Percentiles rank a stretch among this genome's conserved stretches.
Conservation (phyloP, 2,888 invertebrate species). For the Cephonodes hylas region DNA sequence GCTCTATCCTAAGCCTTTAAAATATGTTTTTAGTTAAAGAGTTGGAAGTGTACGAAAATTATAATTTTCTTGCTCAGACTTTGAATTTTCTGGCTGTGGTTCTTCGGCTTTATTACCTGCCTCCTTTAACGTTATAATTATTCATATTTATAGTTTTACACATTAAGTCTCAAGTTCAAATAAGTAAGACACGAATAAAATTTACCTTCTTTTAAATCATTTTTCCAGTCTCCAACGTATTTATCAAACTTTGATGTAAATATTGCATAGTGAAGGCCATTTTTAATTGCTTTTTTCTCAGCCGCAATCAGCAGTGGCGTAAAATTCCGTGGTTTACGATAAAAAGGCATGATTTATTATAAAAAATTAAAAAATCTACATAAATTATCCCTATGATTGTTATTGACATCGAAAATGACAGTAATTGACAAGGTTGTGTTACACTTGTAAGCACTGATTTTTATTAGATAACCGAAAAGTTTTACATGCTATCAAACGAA, state of each 20-base stretch:
- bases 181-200: no score
- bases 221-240: constrained; percentile 83
- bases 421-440: background rate
- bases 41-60: no score
- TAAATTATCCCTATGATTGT: background rate
- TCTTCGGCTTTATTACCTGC: no score
- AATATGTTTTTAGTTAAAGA: no score
- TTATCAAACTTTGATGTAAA: constrained; percentile 75
- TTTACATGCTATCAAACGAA: no score
- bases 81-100: no score
- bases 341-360: constrained; percentile 69
- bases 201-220: constrained; percentile 71
- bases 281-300: constrained; percentile 73
- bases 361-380: constrained; percentile 13
- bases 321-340: constrained; percentile 63
- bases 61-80: no score
- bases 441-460: background rate
- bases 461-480: background rate
- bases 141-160: no score
- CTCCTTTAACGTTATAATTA: no score
- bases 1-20: no score
- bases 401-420: no score
- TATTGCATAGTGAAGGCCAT: constrained; percentile 80
- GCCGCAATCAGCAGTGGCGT: constrained; percentile 55
- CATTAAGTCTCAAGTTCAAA: no score